Evolutionary conservation across 2,888 invertebrate genomes (phyloP), one percentile per base, ranked within the genome.

Genomic region (Amblyteles armatorius): DNA sequence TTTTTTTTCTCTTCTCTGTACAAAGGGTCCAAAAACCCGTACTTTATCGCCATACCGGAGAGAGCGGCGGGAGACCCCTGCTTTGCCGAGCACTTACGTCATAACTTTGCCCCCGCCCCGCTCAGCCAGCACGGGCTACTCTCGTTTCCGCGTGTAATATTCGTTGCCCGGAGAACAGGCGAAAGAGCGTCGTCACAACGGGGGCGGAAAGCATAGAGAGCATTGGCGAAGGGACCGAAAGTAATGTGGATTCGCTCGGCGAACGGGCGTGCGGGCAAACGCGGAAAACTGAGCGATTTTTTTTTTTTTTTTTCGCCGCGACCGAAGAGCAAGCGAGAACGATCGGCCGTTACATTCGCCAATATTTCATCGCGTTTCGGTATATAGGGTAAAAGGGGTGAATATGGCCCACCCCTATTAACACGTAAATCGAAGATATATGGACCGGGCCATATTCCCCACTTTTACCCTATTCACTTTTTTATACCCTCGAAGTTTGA

Each of bases 1-100:
- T 33, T 77, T 16, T 16, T 73, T 79, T 82, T 73, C 63, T 65
- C 44, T 77, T 67, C 52, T 72, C 63, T 40, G 33, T 77, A 80
- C 55, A 74, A 81, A 83, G 80, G 79, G 57, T 78, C 81, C 67
- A 71, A 78, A 83, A 81, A 73, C 76, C 80, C 78, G 68, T 74
- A 81, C 76, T 86, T 87, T 87, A 85, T 85, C 82, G 85, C 40
- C 85, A 52, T 80, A 73, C 79, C 72, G 33, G 44, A 52, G 40
- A 68, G 69, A 71, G 73, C 73, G 52, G 68, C 73, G 69, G 71
- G 44, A 40, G 78, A 82, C 80, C 80, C 80, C 81, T 74, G 52
- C 80, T 86, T 84, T 83, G 81, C 83, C 84, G 84, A 87, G 87
- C 86, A 87, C 87, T 87, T 84, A 87, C 81, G 83, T 84, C 87